A percentile compares a stretch with the other conserved stretches of the same genome.
These are phyloP conservation scores for Micrasema longulum DNA, from an alignment of 1,140 invertebrate genomes.

Conservation along the genomic window DNA sequence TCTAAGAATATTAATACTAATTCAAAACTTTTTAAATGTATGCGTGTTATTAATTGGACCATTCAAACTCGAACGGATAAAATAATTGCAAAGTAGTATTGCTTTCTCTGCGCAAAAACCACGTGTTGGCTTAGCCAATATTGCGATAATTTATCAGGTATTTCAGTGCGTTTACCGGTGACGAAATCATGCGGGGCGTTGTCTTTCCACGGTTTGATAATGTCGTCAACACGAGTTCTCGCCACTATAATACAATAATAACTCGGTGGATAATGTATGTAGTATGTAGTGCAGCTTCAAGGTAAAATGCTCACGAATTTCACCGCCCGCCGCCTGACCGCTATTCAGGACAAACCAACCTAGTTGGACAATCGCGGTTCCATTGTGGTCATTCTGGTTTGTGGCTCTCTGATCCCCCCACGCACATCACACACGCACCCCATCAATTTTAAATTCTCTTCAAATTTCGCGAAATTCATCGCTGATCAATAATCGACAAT, in stretches of 20 bases:
- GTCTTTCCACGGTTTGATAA: constrained; percentile 26
- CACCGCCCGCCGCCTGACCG: constrained; percentile 30
- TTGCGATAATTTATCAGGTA: no score
- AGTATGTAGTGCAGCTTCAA: constrained; percentile 13
- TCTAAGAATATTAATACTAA: no score
- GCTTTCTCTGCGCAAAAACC: no score
- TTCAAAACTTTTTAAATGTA: no score
- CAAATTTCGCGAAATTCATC: no score
- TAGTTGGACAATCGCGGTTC: constrained; percentile 3
- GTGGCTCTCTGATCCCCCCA: background rate
- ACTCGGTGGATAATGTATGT: background rate
- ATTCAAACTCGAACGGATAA: no score
- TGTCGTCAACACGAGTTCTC: constrained; percentile 26
- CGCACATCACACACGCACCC: no score
- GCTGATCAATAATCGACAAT: no score
- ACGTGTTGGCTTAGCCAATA: no score
- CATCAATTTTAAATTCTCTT: no score
- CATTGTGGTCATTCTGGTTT: constrained; percentile 28
- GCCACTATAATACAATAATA: background rate
- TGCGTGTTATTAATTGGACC: no score
- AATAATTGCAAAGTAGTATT: no score
- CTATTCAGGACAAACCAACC: constrained; percentile 28
- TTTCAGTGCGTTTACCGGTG: constrained; percentile 2
- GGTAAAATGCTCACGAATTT: constrained; percentile 29
- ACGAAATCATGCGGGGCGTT: constrained; percentile 27